Evolutionary conservation across 1,140 invertebrate genomes (phyloP).

Genomic region (Solenopsis fugax): DNA sequence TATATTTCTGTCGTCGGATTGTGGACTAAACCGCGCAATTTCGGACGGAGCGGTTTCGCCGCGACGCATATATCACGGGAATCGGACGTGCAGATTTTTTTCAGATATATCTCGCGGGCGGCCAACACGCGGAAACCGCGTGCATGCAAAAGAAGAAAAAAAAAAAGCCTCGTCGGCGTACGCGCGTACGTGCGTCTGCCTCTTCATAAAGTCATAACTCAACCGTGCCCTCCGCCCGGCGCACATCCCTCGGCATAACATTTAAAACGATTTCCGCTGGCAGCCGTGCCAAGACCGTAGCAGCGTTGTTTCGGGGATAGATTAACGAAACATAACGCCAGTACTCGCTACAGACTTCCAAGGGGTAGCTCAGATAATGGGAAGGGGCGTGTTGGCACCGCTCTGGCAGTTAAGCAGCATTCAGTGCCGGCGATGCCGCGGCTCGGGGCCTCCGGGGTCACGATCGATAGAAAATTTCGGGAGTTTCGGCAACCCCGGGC

Average conservation of each 20-base stretch:
- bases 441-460: slow-evolving; percentile 60
- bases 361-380: slow-evolving; percentile 83
- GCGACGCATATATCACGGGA: slow-evolving; percentile 61
- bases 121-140: slow-evolving; percentile 62
- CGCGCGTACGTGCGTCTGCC: slow-evolving; percentile 77
- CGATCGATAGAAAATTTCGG: slow-evolving; percentile 75
- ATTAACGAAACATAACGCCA: slow-evolving; percentile 86
- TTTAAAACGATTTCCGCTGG: slow-evolving; percentile 87
- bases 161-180: slow-evolving; percentile 51
- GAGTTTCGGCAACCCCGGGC: slow-evolving; percentile 39
- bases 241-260: slow-evolving; percentile 85
- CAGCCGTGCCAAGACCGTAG: slow-evolving; percentile 85
- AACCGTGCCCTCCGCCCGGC: slow-evolving; percentile 73
- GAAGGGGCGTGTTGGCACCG: slow-evolving; percentile 84
- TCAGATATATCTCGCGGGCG: slow-evolving; percentile 60
- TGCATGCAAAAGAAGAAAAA: slow-evolving; percentile 34
- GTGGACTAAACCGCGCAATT: slow-evolving; percentile 59
- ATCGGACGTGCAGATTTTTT: slow-evolving; percentile 66
- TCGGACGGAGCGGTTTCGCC: slow-evolving; percentile 59
- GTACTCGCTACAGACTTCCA: slow-evolving; percentile 83
- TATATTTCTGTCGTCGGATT: slow-evolving; percentile 58
- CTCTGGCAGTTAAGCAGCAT: slow-evolving; percentile 84
- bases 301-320: slow-evolving; percentile 86
- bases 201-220: slow-evolving; percentile 86
- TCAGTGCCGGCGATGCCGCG: slow-evolving; percentile 78